Base-by-base conservation (phyloP, 2,113 vertebrate species). In the Seriola aureovittata region DNA sequence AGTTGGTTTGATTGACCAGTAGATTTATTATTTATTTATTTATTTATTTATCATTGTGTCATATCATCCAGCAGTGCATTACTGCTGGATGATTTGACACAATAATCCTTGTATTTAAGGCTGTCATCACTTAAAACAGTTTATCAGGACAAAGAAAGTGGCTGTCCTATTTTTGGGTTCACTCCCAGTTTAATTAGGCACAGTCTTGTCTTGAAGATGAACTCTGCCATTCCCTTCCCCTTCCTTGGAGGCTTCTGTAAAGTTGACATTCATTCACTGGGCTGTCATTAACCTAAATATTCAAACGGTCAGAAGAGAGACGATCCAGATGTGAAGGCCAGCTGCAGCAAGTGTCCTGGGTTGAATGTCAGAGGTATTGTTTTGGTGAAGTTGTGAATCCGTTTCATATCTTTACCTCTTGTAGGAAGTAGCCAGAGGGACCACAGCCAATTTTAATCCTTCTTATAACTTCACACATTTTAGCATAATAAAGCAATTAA, bases 271-370 rank as follows among this genome's bases (percentile, higher is more conserved):
- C 66, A 50, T 65, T 85, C 80, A 71, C 82, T 13, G 13, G 69
- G 71, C 80, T 50, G 54, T 82, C 77, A 84, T 84, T 88, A 89
- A 84, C 82, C 86, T 82, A 62, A 78, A 87, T 86, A 85, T 85
- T 70, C 71, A 78, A 69, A 65, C 21, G 52, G 64, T 57, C 64
- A 68, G 81, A 16, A 34, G 71, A 79, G 75, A 85, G 70, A 62
- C 82, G 23, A 81, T 80, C 52, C 81, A 81, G 23, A 84, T 84
- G 82, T 82, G 48, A 9, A 75, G 80, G 60, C 70, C 25, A 64
- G 42, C 80, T 74, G 65, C 67, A 68, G 57, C 50, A 25, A 63
- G 59, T 52, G 70, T 81, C 73, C 69, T 36, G 78, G 40, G 38
- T 59, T 72, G 58, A 65, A 70, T 29, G 57, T 77, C 21, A 23